Percentiles rank a stretch among this genome's conserved stretches.
Conservation (phyloP, 2,797 vertebrate species). For the Xiphorhynchus erythropygius region DNA sequence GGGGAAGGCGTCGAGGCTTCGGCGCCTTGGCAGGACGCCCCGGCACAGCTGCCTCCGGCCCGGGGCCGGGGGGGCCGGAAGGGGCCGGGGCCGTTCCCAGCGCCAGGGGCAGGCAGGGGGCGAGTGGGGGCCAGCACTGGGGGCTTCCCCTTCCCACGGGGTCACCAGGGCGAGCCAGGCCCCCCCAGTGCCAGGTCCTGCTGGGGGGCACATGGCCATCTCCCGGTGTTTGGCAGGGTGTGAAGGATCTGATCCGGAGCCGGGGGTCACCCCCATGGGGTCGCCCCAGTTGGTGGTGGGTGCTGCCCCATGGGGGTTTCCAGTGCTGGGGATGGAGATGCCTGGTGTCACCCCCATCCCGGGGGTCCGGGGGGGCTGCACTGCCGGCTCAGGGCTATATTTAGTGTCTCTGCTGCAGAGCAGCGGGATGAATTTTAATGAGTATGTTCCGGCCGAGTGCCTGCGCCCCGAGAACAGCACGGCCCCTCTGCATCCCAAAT, state of each 20-base stretch:
- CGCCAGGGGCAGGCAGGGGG: neutral
- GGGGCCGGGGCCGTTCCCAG: conserved; percentile 10
- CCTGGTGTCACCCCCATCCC: neutral
- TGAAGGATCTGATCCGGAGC: neutral
- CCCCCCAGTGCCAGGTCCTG: neutral
- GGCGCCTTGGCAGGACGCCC: conserved; percentile 27
- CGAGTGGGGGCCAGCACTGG: neutral
- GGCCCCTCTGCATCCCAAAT: neutral
- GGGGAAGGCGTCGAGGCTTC: neutral
- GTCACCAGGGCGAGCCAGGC: neutral
- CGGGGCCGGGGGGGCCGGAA: neutral
- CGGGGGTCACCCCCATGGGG: neutral
- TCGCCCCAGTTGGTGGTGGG: rapidly evolving
- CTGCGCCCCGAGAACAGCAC: neutral
- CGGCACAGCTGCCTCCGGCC: conserved; percentile 38
- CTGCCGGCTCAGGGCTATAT: neutral
- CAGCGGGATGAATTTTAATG: neutral
- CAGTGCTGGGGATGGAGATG: neutral
- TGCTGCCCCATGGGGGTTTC: neutral
- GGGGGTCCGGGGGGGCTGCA: neutral
- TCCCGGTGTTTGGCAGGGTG: neutral
- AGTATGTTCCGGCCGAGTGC: neutral
- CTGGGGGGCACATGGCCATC: neutral
- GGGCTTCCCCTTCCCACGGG: neutral
- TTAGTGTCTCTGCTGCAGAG: neutral